These are phyloP conservation scores for Pitta sordida DNA, from an alignment of 2,113 vertebrate species.

Conservation along the genomic window DNA sequence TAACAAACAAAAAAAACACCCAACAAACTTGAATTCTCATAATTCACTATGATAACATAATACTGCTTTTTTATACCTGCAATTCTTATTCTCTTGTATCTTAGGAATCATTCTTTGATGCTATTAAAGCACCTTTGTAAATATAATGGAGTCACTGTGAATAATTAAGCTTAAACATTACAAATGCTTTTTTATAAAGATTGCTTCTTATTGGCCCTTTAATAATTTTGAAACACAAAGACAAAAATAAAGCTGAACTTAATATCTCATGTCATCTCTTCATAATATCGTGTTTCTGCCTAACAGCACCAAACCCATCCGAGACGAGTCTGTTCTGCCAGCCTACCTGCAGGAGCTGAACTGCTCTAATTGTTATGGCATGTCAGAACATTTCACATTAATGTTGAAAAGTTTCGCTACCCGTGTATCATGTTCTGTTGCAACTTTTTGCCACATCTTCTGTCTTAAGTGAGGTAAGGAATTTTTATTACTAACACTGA, in stretches of 20 bases:
- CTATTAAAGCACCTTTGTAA: background rate
- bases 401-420: slow-evolving; percentile 3
- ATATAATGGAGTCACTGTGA: slow-evolving; percentile 12
- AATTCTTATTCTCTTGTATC: background rate
- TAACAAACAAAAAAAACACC: rapidly evolving
- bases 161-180: slow-evolving; percentile 36
- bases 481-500: background rate
- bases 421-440: background rate
- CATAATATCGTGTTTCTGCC: slow-evolving; percentile 1
- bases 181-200: slow-evolving; percentile 15
- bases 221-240: slow-evolving; percentile 33
- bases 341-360: slow-evolving; percentile 20
- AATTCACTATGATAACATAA: background rate
- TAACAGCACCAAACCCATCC: background rate
- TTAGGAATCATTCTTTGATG: background rate
- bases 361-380: slow-evolving; percentile 21
- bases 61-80: background rate
- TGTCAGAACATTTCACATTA: slow-evolving; percentile 6
- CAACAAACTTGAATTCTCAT: background rate
- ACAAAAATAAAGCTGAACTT: slow-evolving; percentile 49
- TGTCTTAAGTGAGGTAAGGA: background rate
- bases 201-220: slow-evolving; percentile 21
- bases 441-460: background rate
- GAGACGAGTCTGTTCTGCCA: slow-evolving; percentile 11
- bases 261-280: slow-evolving; percentile 22